phyloP scores from a whole-genome alignment of 2,113 vertebrate species.

The Anas platyrhynchos region DNA sequence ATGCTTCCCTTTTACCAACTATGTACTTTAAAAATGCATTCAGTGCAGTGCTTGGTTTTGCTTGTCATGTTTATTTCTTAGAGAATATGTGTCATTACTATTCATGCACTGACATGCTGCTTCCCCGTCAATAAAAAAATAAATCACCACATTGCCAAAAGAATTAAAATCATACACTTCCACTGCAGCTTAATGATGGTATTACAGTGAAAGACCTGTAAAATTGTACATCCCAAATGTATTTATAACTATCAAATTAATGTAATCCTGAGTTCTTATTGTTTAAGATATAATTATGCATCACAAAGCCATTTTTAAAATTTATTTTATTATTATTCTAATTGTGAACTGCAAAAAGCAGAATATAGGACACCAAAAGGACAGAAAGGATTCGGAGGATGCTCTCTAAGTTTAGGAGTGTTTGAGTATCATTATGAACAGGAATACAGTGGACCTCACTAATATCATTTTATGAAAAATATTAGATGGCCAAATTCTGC shows the following conservation, averaged over 20 bases:
- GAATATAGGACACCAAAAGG: background rate
- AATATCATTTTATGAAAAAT: background rate
- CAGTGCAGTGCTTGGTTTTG: background rate
- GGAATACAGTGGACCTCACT: background rate
- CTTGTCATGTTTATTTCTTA: constrained; percentile 47
- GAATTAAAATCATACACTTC: constrained; percentile 15
- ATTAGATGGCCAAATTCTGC: background rate
- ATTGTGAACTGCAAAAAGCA: constrained; percentile 25
- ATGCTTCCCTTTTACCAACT: background rate
- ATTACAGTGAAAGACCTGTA: background rate
- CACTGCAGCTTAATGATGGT: background rate
- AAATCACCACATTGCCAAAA: constrained; percentile 10
- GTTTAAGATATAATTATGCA: constrained; percentile 35
- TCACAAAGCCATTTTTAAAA: background rate
- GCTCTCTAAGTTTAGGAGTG: background rate
- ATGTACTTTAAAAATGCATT: background rate
- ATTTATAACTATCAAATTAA: constrained; percentile 45
- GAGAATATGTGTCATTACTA: constrained; percentile 53
- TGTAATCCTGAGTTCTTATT: constrained; percentile 54
- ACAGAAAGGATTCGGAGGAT: background rate
- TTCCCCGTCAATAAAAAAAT: constrained; percentile 41
- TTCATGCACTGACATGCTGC: background rate
- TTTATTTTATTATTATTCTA: background rate
- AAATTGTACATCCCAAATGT: background rate
- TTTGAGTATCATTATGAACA: constrained; percentile 16